These are phyloP conservation scores for Cygnus buccinator DNA, from an alignment of 2,113 vertebrate genomes.

Conservation along the genomic window DNA sequence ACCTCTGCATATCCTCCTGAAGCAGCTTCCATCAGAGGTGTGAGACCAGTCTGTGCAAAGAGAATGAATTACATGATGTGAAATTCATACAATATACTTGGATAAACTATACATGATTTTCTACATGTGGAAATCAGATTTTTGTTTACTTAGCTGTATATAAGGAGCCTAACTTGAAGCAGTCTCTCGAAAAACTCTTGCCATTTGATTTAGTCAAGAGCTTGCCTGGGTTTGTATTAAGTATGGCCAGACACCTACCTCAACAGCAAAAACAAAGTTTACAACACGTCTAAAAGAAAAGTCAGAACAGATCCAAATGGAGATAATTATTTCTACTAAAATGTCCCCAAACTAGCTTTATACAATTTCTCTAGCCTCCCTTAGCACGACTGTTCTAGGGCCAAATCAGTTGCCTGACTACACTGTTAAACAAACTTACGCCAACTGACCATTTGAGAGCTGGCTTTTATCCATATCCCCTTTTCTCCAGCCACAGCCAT, in stretches of 20 bases:
- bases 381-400: not conserved
- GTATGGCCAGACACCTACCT: conserved; percentile 6
- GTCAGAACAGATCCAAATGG: conserved; percentile 21
- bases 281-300: not conserved
- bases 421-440: conserved; percentile 44
- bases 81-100: not conserved
- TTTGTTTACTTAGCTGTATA: not conserved
- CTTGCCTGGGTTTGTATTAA: not conserved
- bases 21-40: conserved; percentile 97
- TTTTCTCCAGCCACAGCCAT: conserved; percentile 64
- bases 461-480: conserved; percentile 64
- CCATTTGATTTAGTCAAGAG: too few relatives aligned
- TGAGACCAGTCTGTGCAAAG: conserved; percentile 90
- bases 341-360: not conserved
- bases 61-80: not conserved
- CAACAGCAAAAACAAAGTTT: conserved; percentile 16
- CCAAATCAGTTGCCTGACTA: conserved; percentile 22
- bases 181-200: not conserved
- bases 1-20: conserved; percentile 98
- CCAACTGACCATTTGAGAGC: conserved; percentile 60
- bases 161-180: conserved; percentile 1
- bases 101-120: not conserved
- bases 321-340: conserved; percentile 8
- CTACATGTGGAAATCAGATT: not conserved
- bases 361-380: conserved; percentile 6